These are phyloP conservation scores for Corythornis madagascariensis DNA, from an alignment of 2,113 vertebrate genomes.

Conservation along the genomic window DNA sequence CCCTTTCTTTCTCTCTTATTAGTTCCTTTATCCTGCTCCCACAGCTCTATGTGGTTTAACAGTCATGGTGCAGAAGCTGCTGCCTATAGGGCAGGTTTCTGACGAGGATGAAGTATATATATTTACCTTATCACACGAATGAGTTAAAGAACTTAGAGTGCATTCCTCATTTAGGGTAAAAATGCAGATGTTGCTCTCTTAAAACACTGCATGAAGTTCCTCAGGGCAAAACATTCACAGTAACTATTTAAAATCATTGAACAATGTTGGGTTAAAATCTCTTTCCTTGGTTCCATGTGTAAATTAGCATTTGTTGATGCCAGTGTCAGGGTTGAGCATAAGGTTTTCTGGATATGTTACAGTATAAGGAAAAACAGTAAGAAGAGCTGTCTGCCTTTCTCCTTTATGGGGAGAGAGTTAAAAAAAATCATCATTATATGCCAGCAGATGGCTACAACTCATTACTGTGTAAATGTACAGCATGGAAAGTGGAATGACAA, in stretches of 20 bases:
- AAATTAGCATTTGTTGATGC: constrained; percentile 30
- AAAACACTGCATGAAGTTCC: not conserved
- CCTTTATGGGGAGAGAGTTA: not conserved
- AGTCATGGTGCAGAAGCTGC: not conserved
- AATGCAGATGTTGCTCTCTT: not conserved
- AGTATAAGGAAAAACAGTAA: constrained; percentile 16
- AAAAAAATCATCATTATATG: constrained; percentile 1
- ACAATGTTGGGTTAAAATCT: not conserved
- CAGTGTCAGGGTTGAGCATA: constrained; percentile 12
- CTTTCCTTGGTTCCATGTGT: not conserved
- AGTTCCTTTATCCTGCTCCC: not conserved
- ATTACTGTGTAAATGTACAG: constrained; percentile 59
- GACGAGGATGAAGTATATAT: not conserved
- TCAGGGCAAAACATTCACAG: not conserved
- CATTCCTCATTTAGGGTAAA: not conserved
- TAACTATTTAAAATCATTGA: not conserved
- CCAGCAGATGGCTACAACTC: constrained; percentile 72
- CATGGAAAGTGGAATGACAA: constrained; percentile 52
- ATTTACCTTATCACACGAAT: not conserved
- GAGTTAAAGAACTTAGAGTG: not conserved
- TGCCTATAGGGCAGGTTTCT: not conserved
- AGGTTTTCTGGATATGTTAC: constrained; percentile 27
- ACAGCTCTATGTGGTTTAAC: not conserved
- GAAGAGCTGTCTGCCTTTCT: constrained; percentile 5
- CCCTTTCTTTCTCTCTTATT: not conserved